Evolutionary conservation across 2,888 invertebrate genomes (phyloP).

Genomic region (Anthrax anthrax): DNA sequence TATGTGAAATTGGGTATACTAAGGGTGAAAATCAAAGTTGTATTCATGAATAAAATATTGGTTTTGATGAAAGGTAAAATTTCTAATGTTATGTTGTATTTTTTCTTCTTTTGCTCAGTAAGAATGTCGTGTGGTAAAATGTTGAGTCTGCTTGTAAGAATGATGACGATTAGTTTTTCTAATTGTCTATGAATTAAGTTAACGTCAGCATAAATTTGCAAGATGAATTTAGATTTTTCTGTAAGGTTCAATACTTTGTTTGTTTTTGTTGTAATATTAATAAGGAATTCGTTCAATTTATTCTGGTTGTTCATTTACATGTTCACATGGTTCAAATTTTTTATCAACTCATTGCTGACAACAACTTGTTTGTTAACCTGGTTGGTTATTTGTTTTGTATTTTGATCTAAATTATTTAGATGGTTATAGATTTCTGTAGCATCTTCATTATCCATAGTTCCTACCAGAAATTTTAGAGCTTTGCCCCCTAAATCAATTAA

Average conservation of each 20-base stretch:
- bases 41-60: not conserved
- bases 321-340: not conserved
- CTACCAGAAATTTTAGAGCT: not conserved
- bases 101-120: not conserved
- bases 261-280: not conserved
- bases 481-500: no score
- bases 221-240: not conserved
- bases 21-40: no score
- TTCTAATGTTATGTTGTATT: not conserved
- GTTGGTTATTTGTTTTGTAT: not conserved
- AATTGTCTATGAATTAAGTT: not conserved
- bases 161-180: not conserved
- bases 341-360: not conserved
- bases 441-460: not conserved
- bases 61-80: not conserved
- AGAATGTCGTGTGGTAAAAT: not conserved
- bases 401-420: not conserved
- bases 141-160: no score
- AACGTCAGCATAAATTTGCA: no score
- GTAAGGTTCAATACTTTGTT: not conserved
- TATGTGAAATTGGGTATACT: no score
- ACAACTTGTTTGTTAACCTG: not conserved
- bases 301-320: not conserved
- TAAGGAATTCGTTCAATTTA: not conserved
- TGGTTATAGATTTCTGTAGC: not conserved